phyloP scores from a whole-genome alignment of 1,140 invertebrate genomes.

The Cheumatopsyche charites region DNA sequence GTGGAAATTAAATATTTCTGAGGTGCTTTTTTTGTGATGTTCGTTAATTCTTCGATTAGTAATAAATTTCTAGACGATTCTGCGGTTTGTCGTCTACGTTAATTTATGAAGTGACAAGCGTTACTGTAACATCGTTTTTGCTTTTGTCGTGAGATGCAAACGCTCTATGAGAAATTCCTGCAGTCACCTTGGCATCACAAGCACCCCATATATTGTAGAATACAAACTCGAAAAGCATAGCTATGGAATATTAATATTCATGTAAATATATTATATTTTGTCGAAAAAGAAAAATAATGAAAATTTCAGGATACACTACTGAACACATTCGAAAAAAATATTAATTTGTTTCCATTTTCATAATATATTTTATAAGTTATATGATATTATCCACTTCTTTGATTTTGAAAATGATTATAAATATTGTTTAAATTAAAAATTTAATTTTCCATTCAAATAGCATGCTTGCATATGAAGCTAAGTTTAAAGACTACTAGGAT shows the following conservation, averaged over 20 bases:
- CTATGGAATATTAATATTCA: too few relatives aligned
- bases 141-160: conserved; percentile 17
- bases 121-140: conserved; percentile 11
- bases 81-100: conserved; percentile 19
- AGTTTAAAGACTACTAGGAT: conserved; percentile 25
- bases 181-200: conserved; percentile 39
- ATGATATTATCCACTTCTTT: too few relatives aligned
- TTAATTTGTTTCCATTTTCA: too few relatives aligned
- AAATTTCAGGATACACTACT: too few relatives aligned
- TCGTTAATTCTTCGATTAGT: too few relatives aligned
- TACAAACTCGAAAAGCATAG: neutral
- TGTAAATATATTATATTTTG: too few relatives aligned
- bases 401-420: neutral
- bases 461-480: too few relatives aligned
- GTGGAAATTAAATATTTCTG: too few relatives aligned
- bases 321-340: too few relatives aligned
- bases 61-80: neutral
- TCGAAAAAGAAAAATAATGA: too few relatives aligned
- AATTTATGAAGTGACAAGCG: conserved; percentile 42
- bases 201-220: conserved; percentile 1
- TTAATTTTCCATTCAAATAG: neutral
- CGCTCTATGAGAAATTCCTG: conserved; percentile 40
- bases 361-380: too few relatives aligned
- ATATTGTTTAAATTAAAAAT: neutral
- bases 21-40: too few relatives aligned